A percentile compares a stretch with the other conserved stretches of the same genome.
These are phyloP conservation scores for Mustela nigripes DNA, from an alignment of 2,113 vertebrate species.

Conservation along the genomic window DNA sequence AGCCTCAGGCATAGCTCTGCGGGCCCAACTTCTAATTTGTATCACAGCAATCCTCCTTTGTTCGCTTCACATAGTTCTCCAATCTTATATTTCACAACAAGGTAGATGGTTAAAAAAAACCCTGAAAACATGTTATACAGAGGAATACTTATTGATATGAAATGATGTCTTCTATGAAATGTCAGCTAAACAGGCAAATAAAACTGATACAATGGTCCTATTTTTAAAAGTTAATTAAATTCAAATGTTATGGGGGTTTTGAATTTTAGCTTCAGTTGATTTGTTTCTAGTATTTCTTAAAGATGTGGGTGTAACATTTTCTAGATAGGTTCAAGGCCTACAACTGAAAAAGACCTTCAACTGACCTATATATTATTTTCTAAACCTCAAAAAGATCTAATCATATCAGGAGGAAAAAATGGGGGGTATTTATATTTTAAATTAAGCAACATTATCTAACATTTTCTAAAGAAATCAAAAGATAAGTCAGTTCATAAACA, in stretches of 20 bases:
- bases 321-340: background rate
- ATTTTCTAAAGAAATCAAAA: constrained; percentile 62
- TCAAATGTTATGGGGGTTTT: background rate
- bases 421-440: background rate
- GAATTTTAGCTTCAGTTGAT: background rate
- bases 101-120: background rate
- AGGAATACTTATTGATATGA: background rate
- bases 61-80: background rate
- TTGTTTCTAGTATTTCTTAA: constrained; percentile 42
- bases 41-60: background rate
- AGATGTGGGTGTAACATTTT: background rate
- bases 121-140: background rate
- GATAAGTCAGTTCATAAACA: background rate
- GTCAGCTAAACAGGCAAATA: background rate
- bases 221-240: constrained; percentile 24
- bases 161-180: background rate
- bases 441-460: background rate
- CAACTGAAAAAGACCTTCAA: background rate
- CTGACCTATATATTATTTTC: background rate
- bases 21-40: background rate
- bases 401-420: background rate
- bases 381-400: constrained; percentile 10
- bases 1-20: background rate
- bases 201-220: background rate
- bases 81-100: background rate